phyloP scores from a whole-genome alignment of 1,140 invertebrate genomes.

The Drosophila saltans region DNA sequence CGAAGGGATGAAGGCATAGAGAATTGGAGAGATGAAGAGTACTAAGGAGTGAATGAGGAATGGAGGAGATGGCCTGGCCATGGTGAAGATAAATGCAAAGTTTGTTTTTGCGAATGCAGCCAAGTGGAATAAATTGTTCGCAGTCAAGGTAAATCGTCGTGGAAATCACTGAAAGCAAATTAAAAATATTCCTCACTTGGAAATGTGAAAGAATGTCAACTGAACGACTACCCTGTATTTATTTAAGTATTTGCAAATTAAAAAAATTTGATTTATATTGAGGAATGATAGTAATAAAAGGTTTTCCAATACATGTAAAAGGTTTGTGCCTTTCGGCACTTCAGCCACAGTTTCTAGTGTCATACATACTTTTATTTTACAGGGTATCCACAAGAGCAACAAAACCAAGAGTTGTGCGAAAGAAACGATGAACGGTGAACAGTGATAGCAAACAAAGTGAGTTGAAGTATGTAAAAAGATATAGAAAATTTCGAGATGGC shows the following conservation, averaged over 20 bases:
- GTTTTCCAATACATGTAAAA: too few relatives aligned
- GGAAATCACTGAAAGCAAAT: constrained; percentile 80
- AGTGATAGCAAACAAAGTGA: constrained; percentile 38
- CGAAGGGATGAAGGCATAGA: too few relatives aligned
- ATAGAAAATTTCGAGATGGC: constrained; percentile 53
- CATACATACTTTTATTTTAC: neutral
- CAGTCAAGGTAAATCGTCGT: constrained; percentile 77
- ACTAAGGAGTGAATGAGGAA: too few relatives aligned
- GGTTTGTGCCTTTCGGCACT: too few relatives aligned
- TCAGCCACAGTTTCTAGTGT: too few relatives aligned
- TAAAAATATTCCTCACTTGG: constrained; percentile 43
- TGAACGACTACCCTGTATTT: neutral
- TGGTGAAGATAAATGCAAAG: constrained; percentile 61
- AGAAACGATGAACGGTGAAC: constrained; percentile 7
- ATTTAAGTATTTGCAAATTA: neutral
- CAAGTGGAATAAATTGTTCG: constrained; percentile 73
- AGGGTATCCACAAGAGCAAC: constrained; percentile 17
- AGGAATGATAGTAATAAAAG: too few relatives aligned
- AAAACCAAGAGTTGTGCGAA: neutral
- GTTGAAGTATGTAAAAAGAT: constrained; percentile 51
- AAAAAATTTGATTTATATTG: too few relatives aligned
- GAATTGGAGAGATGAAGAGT: neutral
- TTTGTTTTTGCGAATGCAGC: constrained; percentile 78
- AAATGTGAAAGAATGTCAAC: constrained; percentile 12
- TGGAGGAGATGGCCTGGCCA: constrained; percentile 22